Conservation (phyloP, 2,797 vertebrate genomes). For the Coccyzus lansbergi region DNA sequence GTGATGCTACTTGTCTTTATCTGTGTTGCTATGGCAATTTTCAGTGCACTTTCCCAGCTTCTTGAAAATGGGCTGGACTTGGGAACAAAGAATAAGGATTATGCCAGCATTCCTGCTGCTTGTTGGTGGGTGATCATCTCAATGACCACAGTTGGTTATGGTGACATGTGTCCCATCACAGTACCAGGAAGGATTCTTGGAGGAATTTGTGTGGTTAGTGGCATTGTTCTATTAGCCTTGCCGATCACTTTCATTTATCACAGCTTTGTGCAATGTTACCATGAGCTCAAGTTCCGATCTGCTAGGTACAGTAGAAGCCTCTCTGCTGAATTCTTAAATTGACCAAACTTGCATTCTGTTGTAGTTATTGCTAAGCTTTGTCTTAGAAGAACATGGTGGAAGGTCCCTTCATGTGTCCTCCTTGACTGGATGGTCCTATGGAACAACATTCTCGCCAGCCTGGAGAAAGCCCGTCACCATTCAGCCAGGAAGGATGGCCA, state of each 20-base stretch:
- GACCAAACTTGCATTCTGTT: constrained; percentile 32
- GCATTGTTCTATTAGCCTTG: constrained; percentile 94
- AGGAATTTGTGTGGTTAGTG: constrained; percentile 97
- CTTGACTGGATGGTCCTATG: constrained; percentile 57
- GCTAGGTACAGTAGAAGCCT: constrained; percentile 90
- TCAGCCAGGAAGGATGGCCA: constrained; percentile 63
- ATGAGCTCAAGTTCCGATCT: constrained; percentile 95
- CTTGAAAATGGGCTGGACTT: constrained; percentile 96
- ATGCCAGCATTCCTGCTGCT: constrained; percentile 96
- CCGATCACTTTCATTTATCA: constrained; percentile 99
- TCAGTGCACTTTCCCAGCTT: constrained; percentile 96
- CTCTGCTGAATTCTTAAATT: constrained; percentile 86
- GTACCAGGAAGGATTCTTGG: constrained; percentile 94
- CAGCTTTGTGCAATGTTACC: constrained; percentile 99
- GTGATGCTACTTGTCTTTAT: constrained; percentile 98
- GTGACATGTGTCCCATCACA: constrained; percentile 97
- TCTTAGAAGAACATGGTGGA: constrained; percentile 41
- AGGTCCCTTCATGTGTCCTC: constrained; percentile 43
- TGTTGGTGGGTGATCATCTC: constrained; percentile 99
- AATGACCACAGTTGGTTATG: constrained; percentile 99
- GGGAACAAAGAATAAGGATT: constrained; percentile 91
- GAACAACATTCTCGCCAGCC: constrained; percentile 26
- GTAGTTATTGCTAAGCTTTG: constrained; percentile 48
- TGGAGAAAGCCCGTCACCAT: constrained; percentile 49
- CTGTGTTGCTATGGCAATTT: constrained; percentile 98